These are phyloP conservation scores for Drosophila vallismaia DNA, from an alignment of 2,888 invertebrate species.

Conservation along the genomic window DNA sequence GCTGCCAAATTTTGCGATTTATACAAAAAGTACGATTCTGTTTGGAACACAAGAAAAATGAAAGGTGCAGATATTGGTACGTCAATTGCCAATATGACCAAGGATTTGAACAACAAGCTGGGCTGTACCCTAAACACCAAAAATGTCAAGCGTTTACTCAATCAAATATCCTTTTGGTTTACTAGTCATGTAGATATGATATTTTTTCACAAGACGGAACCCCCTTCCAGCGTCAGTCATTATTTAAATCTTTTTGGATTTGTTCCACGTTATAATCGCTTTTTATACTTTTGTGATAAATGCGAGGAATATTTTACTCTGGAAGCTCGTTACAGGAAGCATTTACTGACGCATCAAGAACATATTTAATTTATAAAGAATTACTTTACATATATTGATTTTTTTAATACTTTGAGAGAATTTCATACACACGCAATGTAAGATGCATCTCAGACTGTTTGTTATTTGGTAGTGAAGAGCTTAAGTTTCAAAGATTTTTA, in stretches of 20 bases:
- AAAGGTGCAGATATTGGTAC: slow-evolving; percentile 1
- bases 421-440: background rate
- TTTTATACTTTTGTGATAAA: slow-evolving; percentile 63
- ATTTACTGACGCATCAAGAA: slow-evolving; percentile 43
- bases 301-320: slow-evolving; percentile 54
- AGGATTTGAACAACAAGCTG: slow-evolving; percentile 41
- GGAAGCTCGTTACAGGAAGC: slow-evolving; percentile 52
- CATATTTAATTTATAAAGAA: slow-evolving; percentile 1
- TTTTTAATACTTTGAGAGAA: background rate
- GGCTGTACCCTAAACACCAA: slow-evolving; percentile 6
- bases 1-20: slow-evolving; percentile 56
- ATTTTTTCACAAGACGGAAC: slow-evolving; percentile 50
- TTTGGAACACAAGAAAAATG: slow-evolving; percentile 52
- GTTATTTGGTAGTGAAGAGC: background rate
- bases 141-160: slow-evolving; percentile 66
- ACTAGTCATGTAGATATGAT: slow-evolving; percentile 37
- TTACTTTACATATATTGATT: background rate
- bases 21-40: slow-evolving; percentile 17
- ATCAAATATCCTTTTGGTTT: slow-evolving; percentile 66
- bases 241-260: slow-evolving; percentile 60
- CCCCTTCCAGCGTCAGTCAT: slow-evolving; percentile 25
- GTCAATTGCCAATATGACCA: slow-evolving; percentile 33
- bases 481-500: background rate
- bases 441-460: background rate
- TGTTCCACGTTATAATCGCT: slow-evolving; percentile 57